Base-by-base conservation (phyloP, 2,113 vertebrate species). In the Leuciscus idus region DNA sequence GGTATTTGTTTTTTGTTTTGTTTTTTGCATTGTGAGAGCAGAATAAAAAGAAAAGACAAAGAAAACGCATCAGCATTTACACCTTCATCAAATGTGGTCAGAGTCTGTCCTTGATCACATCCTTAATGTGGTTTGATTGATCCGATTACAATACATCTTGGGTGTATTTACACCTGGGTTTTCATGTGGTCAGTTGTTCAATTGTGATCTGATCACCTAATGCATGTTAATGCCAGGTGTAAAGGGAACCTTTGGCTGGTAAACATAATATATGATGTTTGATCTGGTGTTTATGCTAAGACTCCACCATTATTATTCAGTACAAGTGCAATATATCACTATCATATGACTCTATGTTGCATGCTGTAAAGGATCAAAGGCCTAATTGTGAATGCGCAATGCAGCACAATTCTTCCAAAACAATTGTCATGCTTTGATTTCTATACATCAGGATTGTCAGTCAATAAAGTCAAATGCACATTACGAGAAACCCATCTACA, bases 101-200 rank as follows among this genome's bases (percentile, higher is more conserved):
- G 68, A 72, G 12, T 43, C 73, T 76, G 43, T 76, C n/a, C 46
- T 43, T 50, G 73, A 52, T n/a, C 73, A 50, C 73, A 6, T 52
- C 46, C 15, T 28, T 28, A 52, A 73, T 73, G 36, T 73, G 70
- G 36, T 73, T 73, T n/a, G 70, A 43, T 50, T 50, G 46, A 50
- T 26, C 73, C 5, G 6, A 76, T 76, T n/a, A 50, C 46, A 76
- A 76, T 50, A 46, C 46, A 17, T 76, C 46, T 76, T 50, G n/a
- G 73, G 46, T 28, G 73, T 30, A 76, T n/a, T 70, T 73, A 73
- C 70, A 73, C 36, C 70, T 73, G 73, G n/a, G 43, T 76, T 76
- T 52, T 76, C 39, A 76, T 50, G 73, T 76, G 46, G 73, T 76
- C 46, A 17, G 7, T 26, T 76, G 73, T 76, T 76, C 26, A 13